These are phyloP conservation scores for Centruroides sculpturatus DNA, from an alignment of 1,140 invertebrate species.

Conservation along the genomic window DNA sequence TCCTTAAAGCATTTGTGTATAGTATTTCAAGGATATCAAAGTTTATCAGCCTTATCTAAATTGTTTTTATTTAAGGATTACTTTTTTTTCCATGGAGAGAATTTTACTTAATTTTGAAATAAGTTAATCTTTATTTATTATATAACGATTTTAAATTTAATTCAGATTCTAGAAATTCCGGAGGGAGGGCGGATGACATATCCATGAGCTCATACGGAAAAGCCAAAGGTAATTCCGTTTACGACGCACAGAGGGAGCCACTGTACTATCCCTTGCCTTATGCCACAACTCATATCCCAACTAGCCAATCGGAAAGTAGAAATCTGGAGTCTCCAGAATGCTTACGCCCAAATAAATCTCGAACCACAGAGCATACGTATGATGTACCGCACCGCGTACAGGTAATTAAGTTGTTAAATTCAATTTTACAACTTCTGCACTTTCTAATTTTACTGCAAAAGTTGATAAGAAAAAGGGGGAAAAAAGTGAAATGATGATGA, in stretches of 20 bases:
- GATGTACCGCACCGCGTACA: constrained; percentile 15
- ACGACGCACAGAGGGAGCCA: constrained; percentile 14
- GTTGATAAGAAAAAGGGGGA: too few species aligned
- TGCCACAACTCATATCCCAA: constrained; percentile 16
- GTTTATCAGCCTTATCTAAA: too few species aligned
- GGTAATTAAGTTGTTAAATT: constrained; percentile 4
- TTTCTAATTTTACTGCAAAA: too few species aligned
- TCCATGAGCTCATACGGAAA: constrained; percentile 18
- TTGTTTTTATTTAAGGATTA: too few species aligned
- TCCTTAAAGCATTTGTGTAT: too few species aligned
- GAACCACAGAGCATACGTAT: constrained; percentile 10
- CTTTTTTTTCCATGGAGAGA: too few species aligned
- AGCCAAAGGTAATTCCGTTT: constrained; percentile 15
- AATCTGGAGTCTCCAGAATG: neutral
- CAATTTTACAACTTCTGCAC: too few species aligned
- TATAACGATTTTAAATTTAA: neutral
- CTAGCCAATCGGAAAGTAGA: neutral
- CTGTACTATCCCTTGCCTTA: constrained; percentile 18
- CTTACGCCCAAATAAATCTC: neutral
- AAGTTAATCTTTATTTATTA: neutral
- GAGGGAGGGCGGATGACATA: constrained; percentile 16
- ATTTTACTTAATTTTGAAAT: too few species aligned
- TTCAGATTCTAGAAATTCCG: constrained; percentile 14
- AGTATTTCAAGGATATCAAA: too few species aligned
- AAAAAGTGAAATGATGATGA: too few species aligned